Conservation (phyloP, 2,113 vertebrate genomes). For the Megaptera novaeangliae region DNA sequence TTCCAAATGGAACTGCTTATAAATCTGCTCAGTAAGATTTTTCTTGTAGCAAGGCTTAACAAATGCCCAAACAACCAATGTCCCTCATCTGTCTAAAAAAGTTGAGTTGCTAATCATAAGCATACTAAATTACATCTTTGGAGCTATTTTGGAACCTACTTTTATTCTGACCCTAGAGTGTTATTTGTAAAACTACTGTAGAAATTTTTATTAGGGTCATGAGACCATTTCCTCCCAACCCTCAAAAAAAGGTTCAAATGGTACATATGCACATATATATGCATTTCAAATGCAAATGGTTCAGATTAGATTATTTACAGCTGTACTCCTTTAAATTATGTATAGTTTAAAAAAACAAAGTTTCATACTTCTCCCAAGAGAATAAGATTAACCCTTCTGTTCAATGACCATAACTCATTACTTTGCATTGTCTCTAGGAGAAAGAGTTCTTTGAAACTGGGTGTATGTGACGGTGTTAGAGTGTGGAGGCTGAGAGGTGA, state of each 20-base stretch:
- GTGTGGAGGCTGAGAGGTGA: rapidly evolving
- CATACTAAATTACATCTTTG: background rate
- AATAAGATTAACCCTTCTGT: background rate
- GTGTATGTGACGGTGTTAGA: background rate
- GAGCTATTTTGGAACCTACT: constrained; percentile 30
- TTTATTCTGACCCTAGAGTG: constrained; percentile 3
- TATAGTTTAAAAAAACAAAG: background rate
- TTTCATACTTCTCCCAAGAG: background rate
- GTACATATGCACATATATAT: background rate
- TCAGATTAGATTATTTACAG: background rate
- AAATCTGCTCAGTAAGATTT: background rate
- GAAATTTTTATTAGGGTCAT: background rate
- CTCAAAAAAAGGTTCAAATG: background rate
- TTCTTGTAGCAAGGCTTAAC: constrained; percentile 31
- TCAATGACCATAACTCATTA: background rate
- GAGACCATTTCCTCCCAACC: background rate
- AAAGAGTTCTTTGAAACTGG: background rate
- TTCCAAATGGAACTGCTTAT: background rate
- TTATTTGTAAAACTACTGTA: background rate
- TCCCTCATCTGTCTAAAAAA: constrained; percentile 45
- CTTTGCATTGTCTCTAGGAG: background rate
- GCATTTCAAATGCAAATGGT: background rate
- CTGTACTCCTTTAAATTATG: background rate
- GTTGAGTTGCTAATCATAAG: constrained; percentile 43
- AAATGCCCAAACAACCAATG: constrained; percentile 27